Base-by-base conservation (phyloP, 2,888 invertebrate species). In the Trilocha varians region DNA sequence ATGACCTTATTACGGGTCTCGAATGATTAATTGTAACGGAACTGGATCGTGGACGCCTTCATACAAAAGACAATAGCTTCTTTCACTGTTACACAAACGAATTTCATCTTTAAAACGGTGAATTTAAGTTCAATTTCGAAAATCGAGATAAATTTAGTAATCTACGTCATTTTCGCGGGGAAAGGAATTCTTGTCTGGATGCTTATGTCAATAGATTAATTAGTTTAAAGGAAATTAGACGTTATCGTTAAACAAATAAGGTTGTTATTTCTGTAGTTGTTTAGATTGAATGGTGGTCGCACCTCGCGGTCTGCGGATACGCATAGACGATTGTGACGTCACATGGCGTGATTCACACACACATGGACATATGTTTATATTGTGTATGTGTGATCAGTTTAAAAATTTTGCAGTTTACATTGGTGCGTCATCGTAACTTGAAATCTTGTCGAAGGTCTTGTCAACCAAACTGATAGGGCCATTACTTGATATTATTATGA, bases 281-380 rank as follows among this genome's bases (percentile, higher is more conserved):
- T 25, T 4, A 11, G 25, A 6, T 6, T 9, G 2, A 25, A 25
- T 11, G 25, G 11, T 25, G 25, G 11, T 25, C 25, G 25, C 11
- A 11, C 25, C 25, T 11, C 6, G 25, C 25, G 25, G 25, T 32
- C 14, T 36, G 39, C 36, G 34, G 39, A 17, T 13, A 39, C 25
- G 36, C 43, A 11, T 16, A 25, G n/a, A 11, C 11, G 15, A 32
- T 8, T 13, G 33, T 42, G 8, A 37, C 33, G 41, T 37, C 36
- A 43, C 18, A 37, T 40, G 39, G 40, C 42, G 40, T 42, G 42
- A 42, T 45, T 34, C 36, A 34, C 32, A 39, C 38, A 38, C 32
- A 25, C 25, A n/a, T n/a, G n/a, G n/a, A n/a, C n/a, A n/a, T n/a
- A n/a, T n/a, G n/a, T n/a, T n/a, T n/a, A n/a, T n/a, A n/a, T n/a